Evolutionary conservation across 35 echinoderm and acorn worm species (phyloP), one percentile per base, ranked within the genome.

Genomic region (Ophiothrix spiculata): DNA sequence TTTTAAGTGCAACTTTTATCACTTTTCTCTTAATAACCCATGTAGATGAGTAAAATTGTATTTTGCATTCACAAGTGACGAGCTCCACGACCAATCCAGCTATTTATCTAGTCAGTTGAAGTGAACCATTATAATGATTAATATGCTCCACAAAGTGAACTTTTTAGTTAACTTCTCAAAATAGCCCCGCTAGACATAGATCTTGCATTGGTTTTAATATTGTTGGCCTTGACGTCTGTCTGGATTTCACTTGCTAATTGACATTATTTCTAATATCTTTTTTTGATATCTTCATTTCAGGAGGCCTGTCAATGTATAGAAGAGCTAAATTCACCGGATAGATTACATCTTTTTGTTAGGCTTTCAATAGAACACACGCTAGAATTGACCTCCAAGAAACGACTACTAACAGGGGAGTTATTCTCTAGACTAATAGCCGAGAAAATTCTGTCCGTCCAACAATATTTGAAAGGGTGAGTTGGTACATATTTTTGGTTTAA

Each of bases 301-400:
- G 95, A 97, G 90, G 94, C 84, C 19, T 77, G 77, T 38, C 35
- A 28, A 31, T 94, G 95, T 56, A 33, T 98, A 35, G 75, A 46
- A n/a, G 95, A 93, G 56, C 40, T 98, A 0, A 77, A 87, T 39
- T 79, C 85, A 41, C 85, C 90, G 28, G 77, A 32, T 11, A 39
- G 42, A 39, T 78, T 89, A 69, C 80, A 94, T 64, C 4, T 98
- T 25, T 89, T 98, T 91, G 91, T 98, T 0, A 56, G 84, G 36
- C 49, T 87, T 14, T 81, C 95, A 28, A 86, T 98, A 75, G 92
- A 98, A 54, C 38, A 91, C 56, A 34, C 84, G 0, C 35, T 98
- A 12, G 95, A 98, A 76, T 85, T 78, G 85, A 89, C 46, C 16
- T 45, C 63, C 35, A 35, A 75, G 28, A 37, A 64, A 33, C 87